phyloP scores from a whole-genome alignment of 2,113 vertebrate genomes.

The Megaceryle torquata region DNA sequence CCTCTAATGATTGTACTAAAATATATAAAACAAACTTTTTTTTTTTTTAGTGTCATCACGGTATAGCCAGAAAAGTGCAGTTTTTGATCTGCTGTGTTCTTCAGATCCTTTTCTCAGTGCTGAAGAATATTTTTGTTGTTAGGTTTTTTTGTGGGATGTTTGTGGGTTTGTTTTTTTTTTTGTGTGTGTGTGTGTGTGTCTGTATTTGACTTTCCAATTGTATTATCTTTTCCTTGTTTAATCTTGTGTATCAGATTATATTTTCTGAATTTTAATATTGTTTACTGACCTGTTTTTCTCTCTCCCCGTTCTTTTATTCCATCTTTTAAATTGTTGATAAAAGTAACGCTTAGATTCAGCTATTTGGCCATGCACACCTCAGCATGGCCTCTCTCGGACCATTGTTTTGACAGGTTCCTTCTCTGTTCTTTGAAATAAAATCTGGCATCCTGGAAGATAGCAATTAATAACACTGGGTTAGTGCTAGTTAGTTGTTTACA shows the following conservation, averaged over 20 bases:
- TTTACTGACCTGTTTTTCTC: background rate
- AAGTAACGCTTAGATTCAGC: background rate
- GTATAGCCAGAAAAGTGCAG: background rate
- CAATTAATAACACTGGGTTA: constrained; percentile 5
- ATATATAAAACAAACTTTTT: background rate
- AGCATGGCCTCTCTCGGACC: background rate
- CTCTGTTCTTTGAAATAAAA: constrained; percentile 36
- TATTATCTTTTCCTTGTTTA: background rate
- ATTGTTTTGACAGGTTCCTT: constrained; percentile 15
- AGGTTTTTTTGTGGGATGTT: background rate
- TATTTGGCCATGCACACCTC: background rate
- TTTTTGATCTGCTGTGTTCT: background rate
- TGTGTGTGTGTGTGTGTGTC: background rate
- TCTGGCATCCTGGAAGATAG: background rate
- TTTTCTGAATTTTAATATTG: background rate
- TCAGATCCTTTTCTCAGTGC: background rate
- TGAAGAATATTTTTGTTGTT: background rate
- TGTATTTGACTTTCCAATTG: background rate
- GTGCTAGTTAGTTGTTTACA: constrained; percentile 9
- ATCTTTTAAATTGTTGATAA: background rate
- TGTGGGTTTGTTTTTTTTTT: no score
- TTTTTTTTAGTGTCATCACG: background rate
- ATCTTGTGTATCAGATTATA: background rate
- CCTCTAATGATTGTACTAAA: background rate
- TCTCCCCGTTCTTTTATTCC: background rate